Evolutionary conservation across 2,888 invertebrate species (phyloP).

Genomic region (Ptilodon capucinus): DNA sequence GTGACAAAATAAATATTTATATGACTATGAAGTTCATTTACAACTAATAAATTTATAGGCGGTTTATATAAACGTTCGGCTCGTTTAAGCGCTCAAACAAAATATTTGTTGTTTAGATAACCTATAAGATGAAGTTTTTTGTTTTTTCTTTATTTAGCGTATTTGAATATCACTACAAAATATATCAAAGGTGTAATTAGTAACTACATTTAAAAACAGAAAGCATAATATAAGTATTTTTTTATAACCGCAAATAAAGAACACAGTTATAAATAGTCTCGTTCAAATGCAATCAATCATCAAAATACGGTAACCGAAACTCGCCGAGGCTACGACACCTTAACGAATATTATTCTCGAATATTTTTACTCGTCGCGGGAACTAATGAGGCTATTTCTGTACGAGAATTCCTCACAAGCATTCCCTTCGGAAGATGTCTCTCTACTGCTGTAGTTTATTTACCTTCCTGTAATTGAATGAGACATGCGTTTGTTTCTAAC

Average conservation of each 20-base stretch:
- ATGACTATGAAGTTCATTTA: slow-evolving; percentile 8
- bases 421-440: slow-evolving; percentile 44
- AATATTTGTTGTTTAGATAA: neutral
- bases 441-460: slow-evolving; percentile 43
- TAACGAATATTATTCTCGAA: slow-evolving; percentile 60
- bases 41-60: slow-evolving; percentile 2
- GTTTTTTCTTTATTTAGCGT: too few relatives aligned
- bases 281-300: slow-evolving; percentile 47
- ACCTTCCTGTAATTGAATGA: slow-evolving; percentile 34
- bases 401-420: slow-evolving; percentile 28
- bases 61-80: slow-evolving; percentile 1
- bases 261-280: slow-evolving; percentile 40
- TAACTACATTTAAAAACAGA: too few relatives aligned
- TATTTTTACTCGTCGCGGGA: slow-evolving; percentile 69
- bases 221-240: too few relatives aligned
- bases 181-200: too few relatives aligned
- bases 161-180: too few relatives aligned
- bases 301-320: slow-evolving; percentile 38
- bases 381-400: slow-evolving; percentile 71
- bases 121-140: too few relatives aligned
- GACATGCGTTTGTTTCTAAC: slow-evolving; percentile 21
- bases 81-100: neutral
- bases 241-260: neutral
- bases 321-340: slow-evolving; percentile 54
- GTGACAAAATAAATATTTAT: slow-evolving; percentile 18